Evolutionary conservation across 2,797 vertebrate species (phyloP), one percentile per base, ranked within the genome.

Genomic region (Myotis myotis): DNA sequence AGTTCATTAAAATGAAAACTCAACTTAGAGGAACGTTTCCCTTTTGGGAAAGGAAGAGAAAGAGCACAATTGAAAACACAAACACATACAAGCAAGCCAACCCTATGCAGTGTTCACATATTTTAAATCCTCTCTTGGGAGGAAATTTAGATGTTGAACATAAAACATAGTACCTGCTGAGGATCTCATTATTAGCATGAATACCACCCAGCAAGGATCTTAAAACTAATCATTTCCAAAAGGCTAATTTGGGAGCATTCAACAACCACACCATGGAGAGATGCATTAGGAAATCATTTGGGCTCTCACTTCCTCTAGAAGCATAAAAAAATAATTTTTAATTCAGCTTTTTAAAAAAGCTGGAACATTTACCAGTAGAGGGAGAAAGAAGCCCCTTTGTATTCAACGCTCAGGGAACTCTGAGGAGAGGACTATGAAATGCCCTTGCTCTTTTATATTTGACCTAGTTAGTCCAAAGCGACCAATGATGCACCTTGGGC

Each of bases 1-100:
- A 94, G 66, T 78, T 76, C 89, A 71, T 72, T 66, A 84, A 95
- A 95, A 66, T 87, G 44, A 93, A 96, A 97, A 64, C 17, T 68
- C 78, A 95, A 93, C 60, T n/a, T 20, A 78, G 16, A 95, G 55
- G 87, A 86, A 47, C 36, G 17, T 33, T 81, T 85, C 80, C 51
- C 47, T 86, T 88, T 79, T 83, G 53, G 22, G 28, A 62, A 79
- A 78, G 71, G 33, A 81, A 91, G 41, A 55, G 36, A 85, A 83
- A 86, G 33, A 64, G 19, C 8, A 85, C 1, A 3, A 68, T 11
- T 80, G 60, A 15, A 87, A 41, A 44, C 36, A 51, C 36, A 38
- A 6, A 78, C 4, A 51, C 49, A 74, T 0, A 15, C 2, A 82
- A 16, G 28, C 28, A 57, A 68, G 23, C 36, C 80, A 93, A 89